These are phyloP conservation scores for Gavia stellata DNA, from an alignment of 2,113 vertebrate species.

Conservation along the genomic window DNA sequence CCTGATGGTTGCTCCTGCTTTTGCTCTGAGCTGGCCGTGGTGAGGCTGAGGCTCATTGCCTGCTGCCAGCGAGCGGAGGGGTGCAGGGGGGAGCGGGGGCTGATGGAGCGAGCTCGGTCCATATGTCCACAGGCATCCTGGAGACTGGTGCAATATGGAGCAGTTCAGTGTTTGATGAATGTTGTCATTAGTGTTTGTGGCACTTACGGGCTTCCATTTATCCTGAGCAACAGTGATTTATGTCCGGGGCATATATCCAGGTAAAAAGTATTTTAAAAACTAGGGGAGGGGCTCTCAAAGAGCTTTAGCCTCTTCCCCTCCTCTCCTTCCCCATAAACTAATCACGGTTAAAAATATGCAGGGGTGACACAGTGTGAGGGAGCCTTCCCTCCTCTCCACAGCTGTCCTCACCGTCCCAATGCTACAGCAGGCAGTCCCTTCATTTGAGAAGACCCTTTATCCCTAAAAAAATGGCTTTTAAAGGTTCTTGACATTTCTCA, in stretches of 20 bases:
- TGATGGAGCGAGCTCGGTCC: conserved; percentile 48
- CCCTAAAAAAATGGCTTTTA: background rate
- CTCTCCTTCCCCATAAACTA: background rate
- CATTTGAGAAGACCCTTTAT: background rate
- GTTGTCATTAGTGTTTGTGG: conserved; percentile 65
- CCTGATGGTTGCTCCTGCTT: background rate
- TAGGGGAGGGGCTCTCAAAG: background rate
- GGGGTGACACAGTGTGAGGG: background rate
- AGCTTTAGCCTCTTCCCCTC: background rate
- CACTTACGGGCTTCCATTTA: conserved; percentile 69
- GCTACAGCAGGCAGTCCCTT: background rate
- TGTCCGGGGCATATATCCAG: conserved; percentile 25
- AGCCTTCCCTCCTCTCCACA: background rate
- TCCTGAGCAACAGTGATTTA: conserved; percentile 68
- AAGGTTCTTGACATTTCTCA: background rate
- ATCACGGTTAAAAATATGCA: background rate
- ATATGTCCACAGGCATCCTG: conserved; percentile 36
- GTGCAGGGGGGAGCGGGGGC: background rate
- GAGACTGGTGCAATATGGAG: conserved; percentile 51
- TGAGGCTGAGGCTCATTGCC: background rate
- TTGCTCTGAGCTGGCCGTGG: background rate
- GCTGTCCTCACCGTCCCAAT: accelerated
- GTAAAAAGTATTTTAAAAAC: conserved; percentile 34
- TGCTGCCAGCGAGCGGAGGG: background rate
- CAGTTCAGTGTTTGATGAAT: conserved; percentile 69